These are phyloP conservation scores for Oryzias sinensis DNA, from an alignment of 2,797 vertebrate genomes.

Conservation along the genomic window DNA sequence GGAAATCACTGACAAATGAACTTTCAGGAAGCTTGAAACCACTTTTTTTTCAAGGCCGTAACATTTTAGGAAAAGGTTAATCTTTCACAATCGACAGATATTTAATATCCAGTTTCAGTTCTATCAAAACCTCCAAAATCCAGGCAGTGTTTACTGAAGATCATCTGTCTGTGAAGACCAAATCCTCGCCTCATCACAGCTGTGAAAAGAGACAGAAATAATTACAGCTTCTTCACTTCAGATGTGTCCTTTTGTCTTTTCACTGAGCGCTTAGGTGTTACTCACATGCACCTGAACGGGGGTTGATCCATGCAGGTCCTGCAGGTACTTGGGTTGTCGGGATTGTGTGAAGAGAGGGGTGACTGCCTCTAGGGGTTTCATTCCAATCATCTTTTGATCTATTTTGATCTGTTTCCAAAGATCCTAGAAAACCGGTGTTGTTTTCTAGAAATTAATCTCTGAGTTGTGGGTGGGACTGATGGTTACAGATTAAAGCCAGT, in stretches of 20 bases:
- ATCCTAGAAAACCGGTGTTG: too few relatives aligned
- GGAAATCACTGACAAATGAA: constrained; percentile 70
- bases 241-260: neutral
- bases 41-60: constrained; percentile 46
- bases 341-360: too few relatives aligned
- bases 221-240: constrained; percentile 1
- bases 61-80: constrained; percentile 73
- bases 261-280: too few relatives aligned
- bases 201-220: neutral
- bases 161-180: constrained; percentile 2
- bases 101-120: constrained; percentile 36
- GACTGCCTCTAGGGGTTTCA: too few relatives aligned
- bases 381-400: too few relatives aligned
- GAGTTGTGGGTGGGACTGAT: too few relatives aligned
- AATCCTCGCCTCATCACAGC: constrained; percentile 1
- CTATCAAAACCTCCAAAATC: constrained; percentile 24
- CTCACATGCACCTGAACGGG: neutral
- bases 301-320: too few relatives aligned
- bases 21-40: constrained; percentile 62
- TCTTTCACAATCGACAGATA: constrained; percentile 59
- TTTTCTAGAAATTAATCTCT: too few relatives aligned
- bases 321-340: neutral
- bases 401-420: too few relatives aligned
- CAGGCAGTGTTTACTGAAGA: constrained; percentile 5
- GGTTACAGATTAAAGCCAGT: too few relatives aligned